These are phyloP conservation scores for Budorcas taxicolor DNA, from an alignment of 2,113 vertebrate species.

Conservation along the genomic window DNA sequence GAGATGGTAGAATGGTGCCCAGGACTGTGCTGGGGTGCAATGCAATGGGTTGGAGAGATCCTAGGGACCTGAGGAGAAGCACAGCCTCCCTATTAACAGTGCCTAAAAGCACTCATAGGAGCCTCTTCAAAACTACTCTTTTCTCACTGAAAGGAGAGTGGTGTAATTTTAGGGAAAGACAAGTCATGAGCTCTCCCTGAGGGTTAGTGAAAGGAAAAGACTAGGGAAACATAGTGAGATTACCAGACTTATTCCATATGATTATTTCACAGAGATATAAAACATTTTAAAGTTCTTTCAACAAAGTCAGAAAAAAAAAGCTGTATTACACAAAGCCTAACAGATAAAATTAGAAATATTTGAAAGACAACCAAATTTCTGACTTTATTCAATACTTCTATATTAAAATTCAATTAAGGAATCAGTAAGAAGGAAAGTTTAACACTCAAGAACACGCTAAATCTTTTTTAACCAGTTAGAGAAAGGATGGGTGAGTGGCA, in stretches of 20 bases:
- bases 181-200: not conserved
- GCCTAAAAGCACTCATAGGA: no score
- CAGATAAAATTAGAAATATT: not conserved
- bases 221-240: not conserved
- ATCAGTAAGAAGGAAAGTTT: not conserved
- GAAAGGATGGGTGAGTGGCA: not conserved
- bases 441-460: not conserved
- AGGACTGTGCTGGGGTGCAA: not conserved
- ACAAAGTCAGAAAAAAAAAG: not conserved
- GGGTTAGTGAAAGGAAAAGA: not conserved
- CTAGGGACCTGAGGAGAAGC: not conserved
- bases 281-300: not conserved
- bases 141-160: not conserved
- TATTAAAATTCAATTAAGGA: not conserved
- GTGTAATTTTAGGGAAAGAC: not conserved
- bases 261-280: not conserved
- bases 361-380: not conserved
- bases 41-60: rapidly evolving
- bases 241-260: not conserved
- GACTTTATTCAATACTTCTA: not conserved
- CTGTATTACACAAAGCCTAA: not conserved
- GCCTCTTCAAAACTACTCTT: not conserved
- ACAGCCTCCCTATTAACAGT: no score
- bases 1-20: not conserved
- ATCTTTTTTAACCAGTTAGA: not conserved